Percentiles rank a stretch among this genome's conserved stretches.
These are phyloP conservation scores for Ctenodactylus gundi DNA, from an alignment of 2,113 vertebrate species.

Conservation along the genomic window DNA sequence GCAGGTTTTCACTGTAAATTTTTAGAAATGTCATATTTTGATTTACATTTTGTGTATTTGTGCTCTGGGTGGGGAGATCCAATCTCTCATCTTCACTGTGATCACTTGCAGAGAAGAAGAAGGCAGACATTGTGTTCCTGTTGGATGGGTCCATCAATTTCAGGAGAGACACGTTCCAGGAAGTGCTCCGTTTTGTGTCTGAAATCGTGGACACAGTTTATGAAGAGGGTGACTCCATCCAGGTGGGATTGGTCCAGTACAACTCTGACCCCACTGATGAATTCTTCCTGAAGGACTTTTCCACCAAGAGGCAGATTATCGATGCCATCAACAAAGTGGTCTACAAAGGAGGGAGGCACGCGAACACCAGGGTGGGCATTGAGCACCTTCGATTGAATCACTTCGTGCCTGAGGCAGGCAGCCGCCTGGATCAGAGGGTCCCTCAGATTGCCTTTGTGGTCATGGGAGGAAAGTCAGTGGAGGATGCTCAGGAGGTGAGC, in stretches of 20 bases:
- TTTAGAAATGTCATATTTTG: neutral
- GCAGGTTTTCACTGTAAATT: neutral
- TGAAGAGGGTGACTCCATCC: slow-evolving; percentile 88
- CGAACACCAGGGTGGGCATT: slow-evolving; percentile 91
- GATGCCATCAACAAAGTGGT: slow-evolving; percentile 86
- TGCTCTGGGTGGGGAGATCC: neutral
- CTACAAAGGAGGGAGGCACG: slow-evolving; percentile 91
- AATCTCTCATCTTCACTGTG: neutral
- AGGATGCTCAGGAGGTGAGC: slow-evolving; percentile 89
- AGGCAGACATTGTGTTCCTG: slow-evolving; percentile 96
- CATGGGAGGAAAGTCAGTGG: slow-evolving; percentile 89
- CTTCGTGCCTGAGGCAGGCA: slow-evolving; percentile 92
- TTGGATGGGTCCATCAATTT: slow-evolving; percentile 97
- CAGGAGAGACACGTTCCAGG: slow-evolving; percentile 87
- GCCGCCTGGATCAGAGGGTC: slow-evolving; percentile 89
- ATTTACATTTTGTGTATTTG: neutral
- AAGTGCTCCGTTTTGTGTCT: slow-evolving; percentile 88
- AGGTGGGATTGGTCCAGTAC: slow-evolving; percentile 93
- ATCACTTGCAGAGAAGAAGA: slow-evolving; percentile 83
- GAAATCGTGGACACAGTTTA: slow-evolving; percentile 91
- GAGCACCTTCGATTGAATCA: slow-evolving; percentile 88
- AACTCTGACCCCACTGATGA: slow-evolving; percentile 92
- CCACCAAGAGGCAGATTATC: slow-evolving; percentile 88
- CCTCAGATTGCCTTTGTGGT: slow-evolving; percentile 94
- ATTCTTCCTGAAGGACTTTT: slow-evolving; percentile 92